Evolutionary conservation across 2,113 vertebrate species (phyloP).

Genomic region (Ceratotherium simum): DNA sequence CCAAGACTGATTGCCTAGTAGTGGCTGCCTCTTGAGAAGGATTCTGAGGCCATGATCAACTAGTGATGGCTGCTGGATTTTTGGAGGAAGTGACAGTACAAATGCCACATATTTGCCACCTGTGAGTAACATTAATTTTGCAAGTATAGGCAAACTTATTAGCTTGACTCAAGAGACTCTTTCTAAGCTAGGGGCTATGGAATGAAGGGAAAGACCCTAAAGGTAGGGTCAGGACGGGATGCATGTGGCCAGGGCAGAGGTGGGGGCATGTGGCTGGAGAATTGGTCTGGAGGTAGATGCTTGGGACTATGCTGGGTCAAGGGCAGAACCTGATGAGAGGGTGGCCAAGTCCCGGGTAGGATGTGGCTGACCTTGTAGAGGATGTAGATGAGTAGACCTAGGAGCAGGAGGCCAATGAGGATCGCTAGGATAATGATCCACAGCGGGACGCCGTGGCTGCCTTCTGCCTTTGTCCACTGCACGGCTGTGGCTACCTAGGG

Average conservation of each 20-base stretch:
- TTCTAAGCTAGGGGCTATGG: background rate
- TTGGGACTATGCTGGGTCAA: background rate
- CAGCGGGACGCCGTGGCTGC: conserved; percentile 90
- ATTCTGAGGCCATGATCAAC: background rate
- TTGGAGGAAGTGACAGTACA: conserved; percentile 15
- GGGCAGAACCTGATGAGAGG: background rate
- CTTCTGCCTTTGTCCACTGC: conserved; percentile 93
- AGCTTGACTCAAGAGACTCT: background rate
- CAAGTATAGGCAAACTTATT: background rate
- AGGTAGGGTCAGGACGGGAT: background rate
- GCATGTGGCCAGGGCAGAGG: background rate
- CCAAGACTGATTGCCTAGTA: background rate
- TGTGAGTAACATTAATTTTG: background rate
- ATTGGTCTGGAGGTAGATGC: background rate
- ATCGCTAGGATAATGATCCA: conserved; percentile 96
- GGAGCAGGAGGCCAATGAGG: conserved; percentile 93
- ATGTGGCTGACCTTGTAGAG: conserved; percentile 92
- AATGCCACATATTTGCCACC: background rate
- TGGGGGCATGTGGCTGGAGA: background rate
- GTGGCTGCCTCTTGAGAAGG: conserved; percentile 21
- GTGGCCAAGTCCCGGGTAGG: background rate
- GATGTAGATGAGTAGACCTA: conserved; percentile 94
- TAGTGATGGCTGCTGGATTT: background rate
- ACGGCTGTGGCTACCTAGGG: conserved; percentile 91
- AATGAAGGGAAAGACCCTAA: background rate